A percentile compares a stretch with the other conserved stretches of the same genome.
Evolutionary conservation across 2,113 vertebrate genomes (phyloP).

Genomic region (Camelus dromedarius): DNA sequence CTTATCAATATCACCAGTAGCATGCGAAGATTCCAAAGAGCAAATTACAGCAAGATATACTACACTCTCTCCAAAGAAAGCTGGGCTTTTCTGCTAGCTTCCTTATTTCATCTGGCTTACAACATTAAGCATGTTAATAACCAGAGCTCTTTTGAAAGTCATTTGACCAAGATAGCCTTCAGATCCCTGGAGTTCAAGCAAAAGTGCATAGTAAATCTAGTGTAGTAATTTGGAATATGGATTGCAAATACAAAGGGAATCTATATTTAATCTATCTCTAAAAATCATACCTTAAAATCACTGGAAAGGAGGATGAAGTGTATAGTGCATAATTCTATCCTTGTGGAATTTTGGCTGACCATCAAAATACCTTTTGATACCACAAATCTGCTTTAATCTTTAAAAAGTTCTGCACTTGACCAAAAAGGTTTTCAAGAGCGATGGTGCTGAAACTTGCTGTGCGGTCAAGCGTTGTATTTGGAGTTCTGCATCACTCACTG

Average conservation of each 20-base stretch:
- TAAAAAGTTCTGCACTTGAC: slow-evolving; percentile 29
- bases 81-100: slow-evolving; percentile 14
- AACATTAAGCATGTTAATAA: slow-evolving; percentile 70
- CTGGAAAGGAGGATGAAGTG: slow-evolving; percentile 21
- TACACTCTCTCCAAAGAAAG: neutral
- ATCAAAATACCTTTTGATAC: slow-evolving; percentile 65
- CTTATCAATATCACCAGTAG: slow-evolving; percentile 11
- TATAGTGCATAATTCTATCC: neutral
- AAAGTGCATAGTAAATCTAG: slow-evolving; percentile 31
- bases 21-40: slow-evolving; percentile 36
- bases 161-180: slow-evolving; percentile 56
- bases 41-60: slow-evolving; percentile 59
- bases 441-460: slow-evolving; percentile 22
- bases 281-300: slow-evolving; percentile 58
- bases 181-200: slow-evolving; percentile 19
- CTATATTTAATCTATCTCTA: slow-evolving; percentile 21
- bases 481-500: neutral
- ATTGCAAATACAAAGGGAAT: slow-evolving; percentile 59
- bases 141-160: slow-evolving; percentile 55
- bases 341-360: neutral
- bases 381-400: slow-evolving; percentile 52
- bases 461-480: neutral
- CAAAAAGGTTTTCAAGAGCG: neutral
- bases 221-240: slow-evolving; percentile 50
- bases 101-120: slow-evolving; percentile 64